phyloP scores from a whole-genome alignment of 2,797 vertebrate genomes.

The Muraenolepis orangiensis region DNA sequence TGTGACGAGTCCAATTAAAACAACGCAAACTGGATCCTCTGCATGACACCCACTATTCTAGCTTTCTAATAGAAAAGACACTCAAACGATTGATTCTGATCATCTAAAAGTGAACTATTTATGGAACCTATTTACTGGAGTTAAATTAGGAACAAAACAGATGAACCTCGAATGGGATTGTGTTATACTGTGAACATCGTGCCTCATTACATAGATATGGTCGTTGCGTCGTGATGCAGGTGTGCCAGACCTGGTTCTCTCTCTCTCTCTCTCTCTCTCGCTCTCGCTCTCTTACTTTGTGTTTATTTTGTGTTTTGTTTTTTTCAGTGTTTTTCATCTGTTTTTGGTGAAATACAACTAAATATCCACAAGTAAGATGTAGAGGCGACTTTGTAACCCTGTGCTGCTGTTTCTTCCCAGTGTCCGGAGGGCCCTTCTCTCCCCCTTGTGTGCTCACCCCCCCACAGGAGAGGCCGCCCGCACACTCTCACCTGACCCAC shows the following conservation, averaged over 20 bases:
- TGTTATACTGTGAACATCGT: not conserved
- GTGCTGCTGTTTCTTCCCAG: not conserved
- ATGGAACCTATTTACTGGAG: not conserved
- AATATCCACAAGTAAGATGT: not conserved
- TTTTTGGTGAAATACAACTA: not conserved
- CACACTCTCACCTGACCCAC: slow-evolving; percentile 70
- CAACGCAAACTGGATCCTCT: no score
- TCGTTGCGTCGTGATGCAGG: not conserved
- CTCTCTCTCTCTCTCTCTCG: no score
- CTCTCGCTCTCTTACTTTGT: no score
- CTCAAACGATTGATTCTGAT: not conserved
- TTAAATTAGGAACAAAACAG: not conserved
- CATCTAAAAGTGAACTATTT: not conserved
- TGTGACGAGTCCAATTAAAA: no score
- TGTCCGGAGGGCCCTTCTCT: slow-evolving; percentile 54
- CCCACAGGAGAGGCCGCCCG: slow-evolving; percentile 43
- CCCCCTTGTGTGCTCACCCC: slow-evolving; percentile 67
- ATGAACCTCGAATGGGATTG: not conserved
- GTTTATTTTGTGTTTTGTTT: not conserved
- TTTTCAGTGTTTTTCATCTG: not conserved
- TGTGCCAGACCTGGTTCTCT: not conserved
- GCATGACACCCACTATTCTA: not conserved
- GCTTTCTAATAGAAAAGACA: not conserved
- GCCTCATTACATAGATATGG: not conserved
- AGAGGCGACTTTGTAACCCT: not conserved